These are phyloP conservation scores for Sinopyrophorus schimmeli DNA, from an alignment of 2,888 invertebrate species.

Conservation along the genomic window DNA sequence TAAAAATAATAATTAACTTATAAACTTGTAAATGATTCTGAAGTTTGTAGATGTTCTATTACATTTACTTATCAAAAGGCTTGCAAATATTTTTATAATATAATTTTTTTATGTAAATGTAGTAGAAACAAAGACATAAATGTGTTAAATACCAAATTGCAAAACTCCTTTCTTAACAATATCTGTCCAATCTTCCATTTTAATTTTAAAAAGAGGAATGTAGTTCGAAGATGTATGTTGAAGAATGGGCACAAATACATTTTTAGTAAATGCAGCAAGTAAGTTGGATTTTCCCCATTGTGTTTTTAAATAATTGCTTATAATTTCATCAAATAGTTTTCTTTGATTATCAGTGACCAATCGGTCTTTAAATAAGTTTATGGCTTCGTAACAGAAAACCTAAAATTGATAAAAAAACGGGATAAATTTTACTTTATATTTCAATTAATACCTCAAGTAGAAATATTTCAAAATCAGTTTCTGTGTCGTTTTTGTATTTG, in stretches of 20 bases:
- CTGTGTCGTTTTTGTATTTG: constrained; percentile 58
- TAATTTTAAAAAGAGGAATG: constrained; percentile 40
- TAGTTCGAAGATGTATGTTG: constrained; percentile 31
- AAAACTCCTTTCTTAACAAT: constrained; percentile 65
- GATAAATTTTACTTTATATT: background rate
- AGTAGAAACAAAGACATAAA: too few relatives aligned
- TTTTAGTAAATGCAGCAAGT: constrained; percentile 36
- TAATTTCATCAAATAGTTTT: constrained; percentile 65
- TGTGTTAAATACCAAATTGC: constrained; percentile 66
- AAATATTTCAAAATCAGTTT: constrained; percentile 41
- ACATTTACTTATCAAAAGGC: too few relatives aligned
- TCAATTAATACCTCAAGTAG: constrained; percentile 42
- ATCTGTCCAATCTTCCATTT: constrained; percentile 65
- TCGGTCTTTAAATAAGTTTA: constrained; percentile 74
- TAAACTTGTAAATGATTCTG: too few relatives aligned
- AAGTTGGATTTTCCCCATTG: constrained; percentile 46
- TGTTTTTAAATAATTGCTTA: constrained; percentile 58
- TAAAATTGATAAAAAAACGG: constrained; percentile 49
- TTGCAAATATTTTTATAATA: too few relatives aligned
- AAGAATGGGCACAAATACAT: constrained; percentile 44
- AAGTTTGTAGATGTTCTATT: too few relatives aligned
- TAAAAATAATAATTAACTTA: constrained; percentile 42
- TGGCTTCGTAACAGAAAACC: constrained; percentile 76
- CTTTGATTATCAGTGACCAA: constrained; percentile 69
- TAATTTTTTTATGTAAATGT: too few relatives aligned